Evolutionary conservation across 64 coral and sea anemone genomes (phyloP).

Genomic region (Trachythela sp.): DNA sequence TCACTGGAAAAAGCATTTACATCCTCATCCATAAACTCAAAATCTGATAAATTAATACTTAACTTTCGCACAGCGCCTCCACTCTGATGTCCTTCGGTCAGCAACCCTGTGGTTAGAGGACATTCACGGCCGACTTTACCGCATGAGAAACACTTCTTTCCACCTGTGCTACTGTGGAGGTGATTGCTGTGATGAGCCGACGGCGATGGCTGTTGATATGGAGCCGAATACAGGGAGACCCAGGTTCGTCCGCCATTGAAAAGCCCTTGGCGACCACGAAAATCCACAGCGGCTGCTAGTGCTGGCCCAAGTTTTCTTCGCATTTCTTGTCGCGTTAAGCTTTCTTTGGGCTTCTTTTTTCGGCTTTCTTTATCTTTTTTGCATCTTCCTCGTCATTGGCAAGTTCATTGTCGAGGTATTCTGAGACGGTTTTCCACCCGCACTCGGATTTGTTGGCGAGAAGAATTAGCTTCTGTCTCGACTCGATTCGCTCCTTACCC

Average conservation of each 20-base stretch:
- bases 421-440: slow-evolving; percentile 11
- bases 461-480: neutral
- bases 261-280: neutral
- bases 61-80: slow-evolving; percentile 33
- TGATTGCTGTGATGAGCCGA: neutral
- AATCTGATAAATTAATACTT: slow-evolving; percentile 30
- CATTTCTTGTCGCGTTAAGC: neutral
- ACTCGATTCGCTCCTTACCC: neutral
- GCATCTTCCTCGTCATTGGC: slow-evolving; percentile 34
- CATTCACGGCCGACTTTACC: slow-evolving; percentile 25
- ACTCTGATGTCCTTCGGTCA: neutral
- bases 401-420: slow-evolving; percentile 39
- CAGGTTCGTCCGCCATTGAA: neutral
- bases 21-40: slow-evolving; percentile 22
- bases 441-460: neutral
- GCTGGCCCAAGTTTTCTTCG: neutral
- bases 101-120: neutral
- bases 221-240: neutral
- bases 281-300: neutral
- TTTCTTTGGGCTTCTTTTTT: slow-evolving; percentile 48
- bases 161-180: neutral
- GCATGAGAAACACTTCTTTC: slow-evolving; percentile 16
- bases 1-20: neutral
- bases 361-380: slow-evolving; percentile 42
- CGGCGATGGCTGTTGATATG: neutral